A percentile compares a stretch with the other conserved stretches of the same genome.
Evolutionary conservation across 1,140 invertebrate genomes (phyloP).

Genomic region (Zaprionus vittiger): DNA sequence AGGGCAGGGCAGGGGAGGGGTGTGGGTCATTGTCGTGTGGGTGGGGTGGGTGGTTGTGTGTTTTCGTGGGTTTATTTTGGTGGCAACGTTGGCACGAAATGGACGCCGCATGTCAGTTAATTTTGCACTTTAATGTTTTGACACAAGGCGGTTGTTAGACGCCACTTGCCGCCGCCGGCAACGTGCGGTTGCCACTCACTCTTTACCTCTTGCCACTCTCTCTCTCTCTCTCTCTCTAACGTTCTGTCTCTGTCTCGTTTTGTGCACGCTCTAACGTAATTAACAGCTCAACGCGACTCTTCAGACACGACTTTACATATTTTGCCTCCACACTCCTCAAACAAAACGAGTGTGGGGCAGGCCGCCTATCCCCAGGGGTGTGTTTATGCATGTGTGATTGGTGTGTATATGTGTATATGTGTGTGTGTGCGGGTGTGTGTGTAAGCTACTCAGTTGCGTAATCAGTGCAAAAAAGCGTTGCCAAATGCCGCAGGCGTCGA

Average conservation of each 20-base stretch:
- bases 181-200: slow-evolving; percentile 3
- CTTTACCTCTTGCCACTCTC: neutral
- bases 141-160: slow-evolving; percentile 56
- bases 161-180: slow-evolving; percentile 39
- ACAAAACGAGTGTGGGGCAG: slow-evolving; percentile 6
- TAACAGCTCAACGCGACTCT: slow-evolving; percentile 52
- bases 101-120: slow-evolving; percentile 57
- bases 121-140: slow-evolving; percentile 63
- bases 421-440: slow-evolving; percentile 19
- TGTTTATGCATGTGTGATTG: slow-evolving; percentile 45
- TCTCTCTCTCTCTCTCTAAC: neutral
- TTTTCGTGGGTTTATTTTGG: slow-evolving; percentile 2
- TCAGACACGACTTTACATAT: slow-evolving; percentile 56
- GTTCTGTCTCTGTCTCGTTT: neutral
- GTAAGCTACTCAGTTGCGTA: slow-evolving; percentile 36
- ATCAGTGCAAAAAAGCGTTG: slow-evolving; percentile 43
- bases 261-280: slow-evolving; percentile 55
- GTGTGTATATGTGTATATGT: neutral
- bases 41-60: slow-evolving; percentile 1
- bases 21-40: neutral
- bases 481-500: slow-evolving; percentile 50
- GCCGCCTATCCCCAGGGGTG: slow-evolving; percentile 35
- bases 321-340: slow-evolving; percentile 15
- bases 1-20: neutral
- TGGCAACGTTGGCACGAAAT: slow-evolving; percentile 40